phyloP scores from a whole-genome alignment of 2,113 vertebrate species.

The Capreolus pygargus region DNA sequence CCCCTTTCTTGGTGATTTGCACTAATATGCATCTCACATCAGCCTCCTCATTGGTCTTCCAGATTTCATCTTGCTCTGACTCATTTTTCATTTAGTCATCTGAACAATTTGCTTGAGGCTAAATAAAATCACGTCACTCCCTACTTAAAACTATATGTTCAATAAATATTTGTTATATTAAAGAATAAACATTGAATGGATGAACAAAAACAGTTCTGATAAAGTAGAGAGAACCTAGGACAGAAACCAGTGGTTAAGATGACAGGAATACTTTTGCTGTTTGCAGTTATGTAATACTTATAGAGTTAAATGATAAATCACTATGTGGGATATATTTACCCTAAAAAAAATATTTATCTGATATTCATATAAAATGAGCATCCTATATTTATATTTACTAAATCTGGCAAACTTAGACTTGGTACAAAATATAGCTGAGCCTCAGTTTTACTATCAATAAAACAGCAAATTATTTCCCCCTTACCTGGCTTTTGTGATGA shows the following conservation, averaged over 20 bases:
- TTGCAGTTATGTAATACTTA: neutral
- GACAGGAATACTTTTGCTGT: neutral
- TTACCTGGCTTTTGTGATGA: neutral
- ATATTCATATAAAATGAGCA: neutral
- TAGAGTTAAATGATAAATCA: neutral
- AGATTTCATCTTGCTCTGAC: neutral
- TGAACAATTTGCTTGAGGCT: neutral
- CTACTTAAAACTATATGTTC: neutral
- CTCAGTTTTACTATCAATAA: neutral
- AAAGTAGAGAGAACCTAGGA: neutral
- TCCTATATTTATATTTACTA: neutral
- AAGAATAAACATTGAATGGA: neutral
- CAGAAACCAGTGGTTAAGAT: neutral
- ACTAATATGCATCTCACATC: neutral
- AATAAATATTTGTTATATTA: neutral
- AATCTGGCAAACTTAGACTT: neutral
- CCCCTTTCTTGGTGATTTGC: neutral
- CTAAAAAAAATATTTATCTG: neutral
- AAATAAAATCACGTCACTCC: neutral
- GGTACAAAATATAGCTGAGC: neutral
- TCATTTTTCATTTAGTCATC: neutral
- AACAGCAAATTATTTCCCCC: neutral
- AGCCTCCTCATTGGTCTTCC: neutral
- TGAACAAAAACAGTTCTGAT: neutral
- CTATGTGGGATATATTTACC: neutral